Percentiles rank a stretch among this genome's conserved stretches.
phyloP scores from a whole-genome alignment of 2,797 vertebrate species.

The Myotis vivesi region DNA sequence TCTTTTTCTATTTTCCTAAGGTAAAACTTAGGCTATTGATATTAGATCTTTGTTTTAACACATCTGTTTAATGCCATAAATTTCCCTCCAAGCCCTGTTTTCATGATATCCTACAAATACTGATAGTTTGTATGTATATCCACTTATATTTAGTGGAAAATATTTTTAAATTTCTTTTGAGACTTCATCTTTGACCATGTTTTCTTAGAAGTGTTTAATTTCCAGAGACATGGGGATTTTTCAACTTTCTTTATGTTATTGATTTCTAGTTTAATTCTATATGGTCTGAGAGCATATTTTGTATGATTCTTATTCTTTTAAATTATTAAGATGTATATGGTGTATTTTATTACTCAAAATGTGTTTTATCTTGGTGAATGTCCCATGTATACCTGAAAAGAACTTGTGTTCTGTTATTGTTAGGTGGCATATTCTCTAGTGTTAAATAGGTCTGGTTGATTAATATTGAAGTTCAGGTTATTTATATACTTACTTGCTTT shows the following conservation, averaged over 20 bases:
- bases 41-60: neutral
- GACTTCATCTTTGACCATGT: neutral
- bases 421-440: neutral
- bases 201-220: neutral
- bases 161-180: conserved; percentile 6
- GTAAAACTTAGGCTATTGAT: neutral
- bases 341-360: neutral
- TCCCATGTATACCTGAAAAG: neutral
- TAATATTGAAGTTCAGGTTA: neutral
- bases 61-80: neutral
- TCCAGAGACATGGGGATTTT: neutral
- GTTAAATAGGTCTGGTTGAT: neutral
- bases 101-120: neutral
- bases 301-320: neutral
- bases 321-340: neutral
- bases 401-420: neutral
- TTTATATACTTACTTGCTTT: neutral
- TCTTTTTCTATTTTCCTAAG: conserved; percentile 5
- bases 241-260: neutral
- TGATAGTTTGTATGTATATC: neutral
- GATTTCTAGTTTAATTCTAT: neutral
- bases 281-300: neutral
- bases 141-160: conserved; percentile 14
- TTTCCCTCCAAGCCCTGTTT: neutral
- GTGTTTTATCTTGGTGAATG: neutral